phyloP scores from a whole-genome alignment of 2,888 invertebrate genomes.

The Drosophila infuscata region DNA sequence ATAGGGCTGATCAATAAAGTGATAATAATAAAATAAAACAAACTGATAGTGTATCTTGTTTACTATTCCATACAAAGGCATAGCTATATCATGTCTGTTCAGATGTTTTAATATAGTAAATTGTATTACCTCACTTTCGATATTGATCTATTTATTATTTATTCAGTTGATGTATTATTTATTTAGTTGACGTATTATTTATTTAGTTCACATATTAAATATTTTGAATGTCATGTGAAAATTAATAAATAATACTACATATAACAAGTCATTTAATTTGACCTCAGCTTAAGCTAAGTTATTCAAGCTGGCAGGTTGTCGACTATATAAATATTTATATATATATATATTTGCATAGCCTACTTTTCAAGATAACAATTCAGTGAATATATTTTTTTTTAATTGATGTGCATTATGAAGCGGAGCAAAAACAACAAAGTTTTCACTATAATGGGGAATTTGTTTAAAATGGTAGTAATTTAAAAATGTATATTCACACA shows the following conservation, averaged over 20 bases:
- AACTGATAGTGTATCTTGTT: constrained; percentile 3
- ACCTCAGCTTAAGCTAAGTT: not conserved
- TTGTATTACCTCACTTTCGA: not conserved
- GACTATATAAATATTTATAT: not conserved
- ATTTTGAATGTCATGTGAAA: not conserved
- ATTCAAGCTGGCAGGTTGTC: not conserved
- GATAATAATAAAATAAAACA: constrained; percentile 7
- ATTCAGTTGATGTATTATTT: not conserved
- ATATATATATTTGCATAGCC: not conserved
- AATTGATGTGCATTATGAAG: constrained; percentile 1
- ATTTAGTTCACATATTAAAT: not conserved
- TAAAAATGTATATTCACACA: constrained; percentile 1
- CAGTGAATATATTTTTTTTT: constrained; percentile 1
- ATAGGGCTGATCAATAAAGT: constrained; percentile 12
- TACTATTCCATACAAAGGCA: not conserved
- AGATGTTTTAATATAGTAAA: not conserved
- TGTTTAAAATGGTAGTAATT: not conserved
- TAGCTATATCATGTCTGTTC: not conserved
- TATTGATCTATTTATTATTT: not conserved
- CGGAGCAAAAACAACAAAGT: constrained; percentile 1
- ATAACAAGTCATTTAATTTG: not conserved
- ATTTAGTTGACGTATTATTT: not conserved
- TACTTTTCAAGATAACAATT: constrained; percentile 5
- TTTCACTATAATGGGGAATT: not conserved
- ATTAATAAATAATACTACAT: not conserved